Percentiles rank a stretch among this genome's conserved stretches.
phyloP scores from a whole-genome alignment of 2,113 vertebrate species.

The Trogon surrucura region DNA sequence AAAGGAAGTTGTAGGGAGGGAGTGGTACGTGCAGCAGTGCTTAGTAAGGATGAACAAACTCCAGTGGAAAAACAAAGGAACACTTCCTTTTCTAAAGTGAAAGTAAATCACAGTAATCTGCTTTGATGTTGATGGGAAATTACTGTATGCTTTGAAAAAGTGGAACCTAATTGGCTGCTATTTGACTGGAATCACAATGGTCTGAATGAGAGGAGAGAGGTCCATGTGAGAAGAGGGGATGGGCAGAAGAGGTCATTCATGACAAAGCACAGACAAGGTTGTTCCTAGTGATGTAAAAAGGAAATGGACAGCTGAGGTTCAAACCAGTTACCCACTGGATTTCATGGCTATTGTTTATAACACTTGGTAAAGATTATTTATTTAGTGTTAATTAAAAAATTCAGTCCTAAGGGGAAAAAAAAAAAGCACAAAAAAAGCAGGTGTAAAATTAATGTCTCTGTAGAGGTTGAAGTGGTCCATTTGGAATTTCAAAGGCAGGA shows the following conservation, averaged over 20 bases:
- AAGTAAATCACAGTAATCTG: neutral
- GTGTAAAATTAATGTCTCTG: constrained; percentile 15
- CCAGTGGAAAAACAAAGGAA: neutral
- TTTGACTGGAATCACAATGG: neutral
- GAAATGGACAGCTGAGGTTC: neutral
- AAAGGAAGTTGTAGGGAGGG: neutral
- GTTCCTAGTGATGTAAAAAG: neutral
- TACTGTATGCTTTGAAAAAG: neutral
- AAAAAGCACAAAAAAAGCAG: neutral
- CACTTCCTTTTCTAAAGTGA: neutral
- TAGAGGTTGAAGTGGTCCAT: neutral
- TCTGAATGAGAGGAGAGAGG: neutral
- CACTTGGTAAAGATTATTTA: constrained; percentile 36
- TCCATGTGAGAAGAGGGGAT: neutral
- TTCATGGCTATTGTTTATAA: constrained; percentile 28
- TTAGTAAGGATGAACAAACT: neutral
- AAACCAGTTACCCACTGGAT: neutral
- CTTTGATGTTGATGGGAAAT: constrained; percentile 59
- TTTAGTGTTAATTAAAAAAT: constrained; percentile 39
- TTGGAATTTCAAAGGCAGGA: constrained; percentile 52
- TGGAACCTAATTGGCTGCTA: neutral
- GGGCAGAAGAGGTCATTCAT: neutral
- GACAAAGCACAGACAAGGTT: neutral
- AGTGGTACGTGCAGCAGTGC: neutral
- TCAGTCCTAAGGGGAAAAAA: neutral